Evolutionary conservation across 2,113 vertebrate genomes (phyloP).

Genomic region (Lagopus muta): DNA sequence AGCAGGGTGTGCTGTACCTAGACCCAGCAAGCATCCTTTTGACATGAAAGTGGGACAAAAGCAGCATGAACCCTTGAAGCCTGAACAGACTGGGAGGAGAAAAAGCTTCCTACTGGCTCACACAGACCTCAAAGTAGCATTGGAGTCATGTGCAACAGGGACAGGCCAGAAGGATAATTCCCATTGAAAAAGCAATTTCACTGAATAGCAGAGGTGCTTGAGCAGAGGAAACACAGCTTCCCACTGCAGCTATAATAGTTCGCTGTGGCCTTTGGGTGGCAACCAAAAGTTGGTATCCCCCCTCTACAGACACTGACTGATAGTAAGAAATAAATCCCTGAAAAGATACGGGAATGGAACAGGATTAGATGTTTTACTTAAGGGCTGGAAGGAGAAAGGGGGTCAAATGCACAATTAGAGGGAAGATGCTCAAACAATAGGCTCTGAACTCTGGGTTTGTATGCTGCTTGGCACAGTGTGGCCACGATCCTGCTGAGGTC

Average conservation of each 20-base stretch:
- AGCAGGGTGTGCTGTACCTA: not conserved
- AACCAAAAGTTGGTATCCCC: not conserved
- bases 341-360: not conserved
- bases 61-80: not conserved
- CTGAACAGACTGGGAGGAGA: not conserved
- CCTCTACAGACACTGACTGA: slow-evolving; percentile 1
- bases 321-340: not conserved
- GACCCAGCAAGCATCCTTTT: not conserved
- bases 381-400: not conserved
- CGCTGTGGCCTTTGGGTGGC: not conserved
- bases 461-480: not conserved
- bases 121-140: rapidly evolving
- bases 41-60: not conserved
- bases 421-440: not conserved
- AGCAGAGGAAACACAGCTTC: not conserved
- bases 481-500: slow-evolving; percentile 3
- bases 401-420: slow-evolving; percentile 19
- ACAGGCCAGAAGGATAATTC: not conserved
- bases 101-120: not conserved
- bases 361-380: slow-evolving; percentile 5
- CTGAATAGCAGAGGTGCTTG: not conserved
- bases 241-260: not conserved
- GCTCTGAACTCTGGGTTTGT: not conserved
- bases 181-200: not conserved
- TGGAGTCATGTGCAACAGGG: not conserved